Base-by-base conservation (phyloP, 2,113 vertebrate species). In the Phylloscopus whistleri region DNA sequence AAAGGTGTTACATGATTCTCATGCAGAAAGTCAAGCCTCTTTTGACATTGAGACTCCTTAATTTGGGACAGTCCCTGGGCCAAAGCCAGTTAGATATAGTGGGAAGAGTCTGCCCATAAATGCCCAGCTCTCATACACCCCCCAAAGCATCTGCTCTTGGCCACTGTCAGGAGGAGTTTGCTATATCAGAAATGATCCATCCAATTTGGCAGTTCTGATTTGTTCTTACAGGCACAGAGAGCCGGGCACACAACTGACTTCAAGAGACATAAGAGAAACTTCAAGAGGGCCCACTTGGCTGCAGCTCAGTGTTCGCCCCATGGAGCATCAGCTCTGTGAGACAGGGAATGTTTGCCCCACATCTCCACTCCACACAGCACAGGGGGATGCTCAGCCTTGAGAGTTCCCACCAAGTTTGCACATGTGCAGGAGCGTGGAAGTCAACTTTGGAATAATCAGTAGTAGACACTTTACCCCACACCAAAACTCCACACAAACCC, bases 1-100 rank as follows among this genome's bases (percentile, higher is more conserved):
- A 90, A 87, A 94, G 37, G 70, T 94, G 70, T 94, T 93, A 85
- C n/a, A 5, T 56, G 73, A 94, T 86, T 83, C 46, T 86, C 33
- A 62, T 58, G 55, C 64, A 85, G 83, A 69, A 88, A 92, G 72
- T 39, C n/a, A 83, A 58, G 67, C 66, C 62, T 43, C 39, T 87
- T 56, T 43, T 69, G 79, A 67, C 59, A 88, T 83, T 86, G 94
- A 80, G 28, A 53, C 58, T 92, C 78, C 30, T 82, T 80, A 67
- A 74, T 62, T 90, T 80, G 48, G 39, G 51, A 41, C 52, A 85
- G 53, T 49, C 18, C 53, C 51, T 76, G 66, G 3, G 7, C n/a
- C 66, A 86, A 88, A 92, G 35, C 18, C 82, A 93, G 82, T 85
- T 59, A 53, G 62, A 24, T 51, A 39, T 0, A 70, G 51, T 2